Conservation (phyloP, 2,797 vertebrate species). For the Cephalopachus bancanus region DNA sequence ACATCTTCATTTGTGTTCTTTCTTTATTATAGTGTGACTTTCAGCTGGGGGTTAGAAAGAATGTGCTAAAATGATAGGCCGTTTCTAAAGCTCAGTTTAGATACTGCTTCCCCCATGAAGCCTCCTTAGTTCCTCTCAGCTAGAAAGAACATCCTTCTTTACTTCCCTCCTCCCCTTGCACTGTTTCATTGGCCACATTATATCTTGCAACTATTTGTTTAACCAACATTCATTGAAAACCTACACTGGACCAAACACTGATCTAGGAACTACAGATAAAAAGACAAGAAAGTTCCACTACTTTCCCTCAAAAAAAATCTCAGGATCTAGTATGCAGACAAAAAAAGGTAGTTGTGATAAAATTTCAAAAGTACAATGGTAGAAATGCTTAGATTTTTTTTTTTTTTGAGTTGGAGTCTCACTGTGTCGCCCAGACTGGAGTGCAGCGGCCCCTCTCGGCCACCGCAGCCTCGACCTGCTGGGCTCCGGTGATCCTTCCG, state of each 20-base stretch:
- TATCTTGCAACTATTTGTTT: not conserved
- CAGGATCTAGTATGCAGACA: not conserved
- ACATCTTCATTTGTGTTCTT: not conserved
- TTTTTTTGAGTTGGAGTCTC: too few species aligned
- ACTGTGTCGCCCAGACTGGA: too few species aligned
- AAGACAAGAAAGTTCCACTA: not conserved
- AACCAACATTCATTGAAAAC: not conserved
- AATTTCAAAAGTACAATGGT: not conserved
- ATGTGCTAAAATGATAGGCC: not conserved
- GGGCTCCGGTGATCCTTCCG: too few species aligned
- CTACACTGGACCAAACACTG: not conserved
- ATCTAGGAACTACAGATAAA: not conserved
- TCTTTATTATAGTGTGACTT: not conserved
- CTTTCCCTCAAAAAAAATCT: not conserved
- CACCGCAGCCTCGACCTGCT: too few species aligned
- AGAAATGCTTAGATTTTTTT: not conserved
- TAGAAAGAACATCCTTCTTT: not conserved
- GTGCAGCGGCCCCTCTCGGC: too few species aligned
- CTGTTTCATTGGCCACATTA: not conserved
- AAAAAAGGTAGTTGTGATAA: not conserved
- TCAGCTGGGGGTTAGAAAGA: not conserved
- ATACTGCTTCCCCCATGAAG: not conserved
- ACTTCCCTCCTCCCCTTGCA: not conserved
- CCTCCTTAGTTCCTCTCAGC: not conserved
- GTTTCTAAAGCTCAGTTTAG: not conserved